Conservation (phyloP, 2,888 invertebrate genomes). For the Microplitis deprimator region DNA sequence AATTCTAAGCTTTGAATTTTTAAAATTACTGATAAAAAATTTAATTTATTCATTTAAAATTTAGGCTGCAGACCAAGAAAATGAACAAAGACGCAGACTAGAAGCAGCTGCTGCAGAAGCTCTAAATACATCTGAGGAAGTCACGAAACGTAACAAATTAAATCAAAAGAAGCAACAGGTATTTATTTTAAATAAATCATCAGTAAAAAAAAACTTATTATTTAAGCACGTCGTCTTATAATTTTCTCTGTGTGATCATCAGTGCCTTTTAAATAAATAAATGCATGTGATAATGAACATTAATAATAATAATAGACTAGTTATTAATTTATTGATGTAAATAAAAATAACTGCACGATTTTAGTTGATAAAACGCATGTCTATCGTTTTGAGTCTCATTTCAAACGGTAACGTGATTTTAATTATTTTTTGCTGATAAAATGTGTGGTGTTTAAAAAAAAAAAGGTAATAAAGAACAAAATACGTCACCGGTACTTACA, state of each 20-base stretch:
- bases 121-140: slow-evolving; percentile 79
- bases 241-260: slow-evolving; percentile 32
- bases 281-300: background rate
- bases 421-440: background rate
- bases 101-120: slow-evolving; percentile 86
- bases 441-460: slow-evolving; percentile 18
- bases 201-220: background rate
- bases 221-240: slow-evolving; percentile 15
- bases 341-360: background rate
- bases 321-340: no score
- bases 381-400: background rate
- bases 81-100: slow-evolving; percentile 90
- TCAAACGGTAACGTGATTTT: no score
- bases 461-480: background rate
- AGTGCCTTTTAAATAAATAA: background rate
- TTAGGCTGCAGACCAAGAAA: slow-evolving; percentile 92
- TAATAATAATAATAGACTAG: background rate
- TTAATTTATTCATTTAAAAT: slow-evolving; percentile 9
- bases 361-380: background rate
- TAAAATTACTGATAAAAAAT: background rate
- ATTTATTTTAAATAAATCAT: slow-evolving; percentile 58
- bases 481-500: slow-evolving; percentile 9
- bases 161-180: slow-evolving; percentile 95
- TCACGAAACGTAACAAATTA: slow-evolving; percentile 81
- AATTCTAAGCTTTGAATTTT: slow-evolving; percentile 80